Percentiles rank a stretch among this genome's conserved stretches.
These are phyloP conservation scores for Equus quagga DNA, from an alignment of 2,113 vertebrate species.

Conservation along the genomic window DNA sequence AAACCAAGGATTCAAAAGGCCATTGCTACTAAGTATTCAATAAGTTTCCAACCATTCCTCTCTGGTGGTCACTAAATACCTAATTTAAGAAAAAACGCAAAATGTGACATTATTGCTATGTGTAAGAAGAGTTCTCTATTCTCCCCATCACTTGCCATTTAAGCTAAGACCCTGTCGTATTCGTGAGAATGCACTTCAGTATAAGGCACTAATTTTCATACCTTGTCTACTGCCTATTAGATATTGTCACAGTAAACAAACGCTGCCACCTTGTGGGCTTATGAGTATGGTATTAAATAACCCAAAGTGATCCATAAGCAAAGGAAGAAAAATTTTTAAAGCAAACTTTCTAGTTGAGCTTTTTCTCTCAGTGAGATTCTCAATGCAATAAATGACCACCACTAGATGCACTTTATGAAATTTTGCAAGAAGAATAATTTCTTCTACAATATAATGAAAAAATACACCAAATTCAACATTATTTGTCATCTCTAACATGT, in stretches of 20 bases:
- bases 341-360: background rate
- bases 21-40: background rate
- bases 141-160: rapidly evolving
- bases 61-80: background rate
- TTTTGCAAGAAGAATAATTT: background rate
- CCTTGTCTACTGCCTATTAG: background rate
- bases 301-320: background rate
- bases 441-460: background rate
- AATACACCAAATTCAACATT: background rate
- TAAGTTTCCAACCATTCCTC: conserved; percentile 16
- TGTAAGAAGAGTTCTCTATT: background rate
- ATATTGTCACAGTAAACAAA: background rate
- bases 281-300: background rate
- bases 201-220: background rate
- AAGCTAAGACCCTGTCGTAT: rapidly evolving
- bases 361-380: conserved; percentile 10
- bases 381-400: background rate
- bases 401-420: background rate
- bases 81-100: conserved; percentile 29
- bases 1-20: background rate
- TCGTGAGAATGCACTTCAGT: background rate
- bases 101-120: background rate
- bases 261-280: conserved; percentile 81
- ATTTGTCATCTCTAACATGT: background rate
- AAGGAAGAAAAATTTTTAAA: background rate